phyloP scores from a whole-genome alignment of 2,888 invertebrate species.

The Myopa tessellatipennis region DNA sequence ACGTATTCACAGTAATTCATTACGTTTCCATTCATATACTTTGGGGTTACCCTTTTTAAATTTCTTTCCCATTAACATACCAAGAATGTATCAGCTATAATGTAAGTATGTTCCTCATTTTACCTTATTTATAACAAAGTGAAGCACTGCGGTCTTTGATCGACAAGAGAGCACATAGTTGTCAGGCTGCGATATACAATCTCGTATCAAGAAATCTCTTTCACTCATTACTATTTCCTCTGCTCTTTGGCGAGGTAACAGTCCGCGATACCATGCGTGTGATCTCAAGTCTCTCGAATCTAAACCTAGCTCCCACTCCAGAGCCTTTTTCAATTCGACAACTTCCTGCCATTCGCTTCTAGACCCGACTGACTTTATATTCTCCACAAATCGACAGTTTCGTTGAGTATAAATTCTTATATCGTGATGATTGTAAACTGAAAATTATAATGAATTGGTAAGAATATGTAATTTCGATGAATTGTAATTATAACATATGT shows the following conservation, averaged over 20 bases:
- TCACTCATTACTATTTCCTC: slow-evolving; percentile 85
- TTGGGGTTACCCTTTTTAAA: too few species aligned
- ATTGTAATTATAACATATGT: too few species aligned
- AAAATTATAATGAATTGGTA: too few species aligned
- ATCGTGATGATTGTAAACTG: too few species aligned
- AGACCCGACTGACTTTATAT: slow-evolving; percentile 36
- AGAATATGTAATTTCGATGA: too few species aligned
- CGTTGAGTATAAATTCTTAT: too few species aligned
- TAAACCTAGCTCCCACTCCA: slow-evolving; percentile 89
- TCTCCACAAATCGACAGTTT: too few species aligned
- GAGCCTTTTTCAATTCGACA: slow-evolving; percentile 67
- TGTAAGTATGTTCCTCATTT: slow-evolving; percentile 37
- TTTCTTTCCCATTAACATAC: too few species aligned
- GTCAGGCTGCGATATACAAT: slow-evolving; percentile 92
- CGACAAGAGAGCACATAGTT: slow-evolving; percentile 94
- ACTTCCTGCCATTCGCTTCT: slow-evolving; percentile 64
- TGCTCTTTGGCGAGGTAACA: slow-evolving; percentile 83
- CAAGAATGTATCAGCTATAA: background rate
- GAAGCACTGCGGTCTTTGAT: slow-evolving; percentile 80
- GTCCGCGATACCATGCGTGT: slow-evolving; percentile 94
- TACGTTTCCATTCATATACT: too few species aligned
- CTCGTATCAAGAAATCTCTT: slow-evolving; percentile 91
- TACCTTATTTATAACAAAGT: slow-evolving; percentile 94
- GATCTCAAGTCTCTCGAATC: slow-evolving; percentile 86
- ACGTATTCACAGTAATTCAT: too few species aligned